phyloP scores from a whole-genome alignment of 2,888 invertebrate species.

The Ashinkailepas kermadecensis region DNA sequence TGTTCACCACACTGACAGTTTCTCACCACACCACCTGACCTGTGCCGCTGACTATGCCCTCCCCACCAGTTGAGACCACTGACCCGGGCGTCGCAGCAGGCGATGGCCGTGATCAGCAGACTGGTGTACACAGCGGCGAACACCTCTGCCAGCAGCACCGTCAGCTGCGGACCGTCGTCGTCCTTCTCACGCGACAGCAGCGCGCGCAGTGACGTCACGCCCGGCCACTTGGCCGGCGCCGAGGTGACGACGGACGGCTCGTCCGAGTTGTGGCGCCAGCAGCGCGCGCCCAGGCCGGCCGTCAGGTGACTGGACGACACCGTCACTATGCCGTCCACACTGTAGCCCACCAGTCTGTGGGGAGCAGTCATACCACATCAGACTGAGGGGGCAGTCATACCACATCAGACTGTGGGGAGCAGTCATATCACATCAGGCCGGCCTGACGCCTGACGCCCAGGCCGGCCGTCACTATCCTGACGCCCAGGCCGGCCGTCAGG shows the following conservation, averaged over 20 bases:
- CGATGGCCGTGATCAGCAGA: conserved; percentile 81
- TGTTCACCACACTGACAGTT: too few relatives aligned
- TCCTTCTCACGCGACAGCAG: conserved; percentile 88
- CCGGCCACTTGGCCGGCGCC: conserved; percentile 66
- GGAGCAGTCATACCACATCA: background rate
- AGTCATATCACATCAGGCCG: too few relatives aligned
- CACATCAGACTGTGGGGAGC: too few relatives aligned
- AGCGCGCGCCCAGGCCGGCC: conserved; percentile 15
- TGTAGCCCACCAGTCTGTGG: conserved; percentile 4
- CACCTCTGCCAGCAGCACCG: conserved; percentile 83
- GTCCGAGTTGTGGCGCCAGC: conserved; percentile 47
- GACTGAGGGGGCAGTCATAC: too few relatives aligned
- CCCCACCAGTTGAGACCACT: background rate
- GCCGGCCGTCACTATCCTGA: too few relatives aligned
- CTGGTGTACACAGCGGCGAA: conserved; percentile 90
- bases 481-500: too few relatives aligned
- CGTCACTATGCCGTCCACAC: conserved; percentile 10
- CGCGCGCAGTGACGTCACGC: conserved; percentile 85
- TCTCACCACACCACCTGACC: too few relatives aligned
- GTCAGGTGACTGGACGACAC: background rate
- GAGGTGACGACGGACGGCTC: conserved; percentile 67
- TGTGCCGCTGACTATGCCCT: too few relatives aligned
- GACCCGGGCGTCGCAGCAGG: conserved; percentile 87
- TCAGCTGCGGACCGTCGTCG: conserved; percentile 84
- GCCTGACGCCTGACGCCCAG: too few relatives aligned